Percentiles rank a stretch among this genome's conserved stretches.
phyloP scores from a whole-genome alignment of 2,888 invertebrate species.

The Pharmacophagus antenor region DNA sequence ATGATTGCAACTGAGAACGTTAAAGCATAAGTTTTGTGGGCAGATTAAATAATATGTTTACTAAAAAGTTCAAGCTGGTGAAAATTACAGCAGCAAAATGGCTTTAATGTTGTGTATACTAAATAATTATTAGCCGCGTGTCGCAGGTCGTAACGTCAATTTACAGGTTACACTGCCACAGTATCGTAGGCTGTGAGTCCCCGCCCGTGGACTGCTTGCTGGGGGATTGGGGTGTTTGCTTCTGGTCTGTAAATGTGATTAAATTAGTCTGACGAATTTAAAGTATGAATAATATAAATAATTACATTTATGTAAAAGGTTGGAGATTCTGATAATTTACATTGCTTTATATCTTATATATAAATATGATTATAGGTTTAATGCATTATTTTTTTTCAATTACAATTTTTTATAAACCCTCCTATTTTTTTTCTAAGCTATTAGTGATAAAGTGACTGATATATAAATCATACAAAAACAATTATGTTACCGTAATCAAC shows the following conservation, averaged over 20 bases:
- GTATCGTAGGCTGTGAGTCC: constrained; percentile 99
- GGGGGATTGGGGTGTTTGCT: constrained; percentile 88
- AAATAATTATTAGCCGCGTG: constrained; percentile 32
- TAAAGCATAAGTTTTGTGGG: constrained; percentile 29
- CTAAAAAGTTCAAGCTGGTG: constrained; percentile 38
- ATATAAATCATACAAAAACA: not conserved
- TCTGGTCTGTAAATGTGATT: constrained; percentile 89
- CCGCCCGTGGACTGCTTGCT: constrained; percentile 86
- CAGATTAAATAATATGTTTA: constrained; percentile 36
- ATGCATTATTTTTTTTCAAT: no score
- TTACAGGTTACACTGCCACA: constrained; percentile 99
- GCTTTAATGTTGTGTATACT: constrained; percentile 27
- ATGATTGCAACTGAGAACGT: constrained; percentile 38
- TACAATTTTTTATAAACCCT: no score
- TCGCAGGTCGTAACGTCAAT: constrained; percentile 42
- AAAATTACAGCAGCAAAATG: constrained; percentile 33
- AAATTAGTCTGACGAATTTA: no score
- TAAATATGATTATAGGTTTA: no score
- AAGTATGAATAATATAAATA: not conserved
- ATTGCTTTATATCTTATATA: no score
- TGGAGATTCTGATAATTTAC: no score
- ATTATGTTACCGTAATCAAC: not conserved
- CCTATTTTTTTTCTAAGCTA: no score
- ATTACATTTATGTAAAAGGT: no score
- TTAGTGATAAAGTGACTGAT: not conserved